Evolutionary conservation across 2,888 invertebrate species (phyloP), one percentile per base, ranked within the genome.

Genomic region (Sicus ferrugineus): DNA sequence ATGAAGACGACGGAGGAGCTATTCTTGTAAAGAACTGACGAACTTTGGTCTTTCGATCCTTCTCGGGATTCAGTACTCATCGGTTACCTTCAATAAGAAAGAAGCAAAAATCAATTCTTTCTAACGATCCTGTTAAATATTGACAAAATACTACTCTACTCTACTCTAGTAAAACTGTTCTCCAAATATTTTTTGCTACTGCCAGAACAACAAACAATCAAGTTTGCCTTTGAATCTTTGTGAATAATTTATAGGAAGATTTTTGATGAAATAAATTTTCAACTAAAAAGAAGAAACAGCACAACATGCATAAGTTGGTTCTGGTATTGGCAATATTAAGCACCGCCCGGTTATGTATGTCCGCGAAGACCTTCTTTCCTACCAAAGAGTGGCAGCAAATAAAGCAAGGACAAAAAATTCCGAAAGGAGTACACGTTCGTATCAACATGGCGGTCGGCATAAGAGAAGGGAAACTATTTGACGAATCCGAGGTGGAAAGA

Each of bases 371-470:
- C 74, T 90, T 91, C 82, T 83, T 89, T 28, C 85, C 90, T 16
- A 89, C 90, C 2, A 82, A 86, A 11, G 89, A 90, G 78, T 91
- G 91, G 91, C 89, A 90, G 81, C 85, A 85, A 71, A 87, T 91
- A 5, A 84, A 86, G 78, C 87, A 89, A 86, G 90, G 91, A 70
- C 92, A 92, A 82, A 86, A 88, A 21, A 88, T 94, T 75, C 93
- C 93, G 1, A 84, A 87, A 69, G 94, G 94, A 1, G 85, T 94
- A 3, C 93, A 94, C 81, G 87, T 93, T 5, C 86, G 93, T 61
- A 88, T 93, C 70, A 91, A 94, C 85, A 84, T 94, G n/a, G 85
- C 90, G 83, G 93, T 92, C 14, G 93, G 93, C 0, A 79, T 88
- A 72, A 90, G 88, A 48, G 92, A 94, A 83, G 94, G 93, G 0